These are phyloP conservation scores for Allygus modestus DNA, from an alignment of 2,888 invertebrate genomes.

Conservation along the genomic window DNA sequence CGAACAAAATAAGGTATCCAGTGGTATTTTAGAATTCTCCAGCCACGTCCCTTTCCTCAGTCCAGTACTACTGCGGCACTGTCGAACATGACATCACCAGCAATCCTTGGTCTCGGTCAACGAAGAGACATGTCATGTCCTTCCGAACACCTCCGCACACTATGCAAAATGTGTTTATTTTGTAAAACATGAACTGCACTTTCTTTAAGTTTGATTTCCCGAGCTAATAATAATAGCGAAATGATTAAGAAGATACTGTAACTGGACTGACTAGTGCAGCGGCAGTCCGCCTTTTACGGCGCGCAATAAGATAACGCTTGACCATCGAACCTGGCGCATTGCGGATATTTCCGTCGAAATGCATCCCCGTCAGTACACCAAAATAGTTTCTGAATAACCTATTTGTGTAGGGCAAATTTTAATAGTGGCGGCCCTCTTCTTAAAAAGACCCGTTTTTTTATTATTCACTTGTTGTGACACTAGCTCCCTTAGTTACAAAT, in stretches of 20 bases:
- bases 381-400: no score
- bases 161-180: neutral
- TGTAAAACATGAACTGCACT: neutral
- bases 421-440: no score
- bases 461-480: constrained; percentile 6
- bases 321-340: no score
- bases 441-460: no score
- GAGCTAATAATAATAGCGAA: neutral
- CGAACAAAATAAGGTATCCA: neutral
- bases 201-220: neutral
- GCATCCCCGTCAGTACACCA: no score
- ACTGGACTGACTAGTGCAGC: neutral
- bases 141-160: neutral
- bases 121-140: neutral
- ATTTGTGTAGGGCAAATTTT: no score
- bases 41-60: neutral
- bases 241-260: neutral
- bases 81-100: neutral
- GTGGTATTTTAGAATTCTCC: constrained; percentile 13
- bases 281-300: no score
- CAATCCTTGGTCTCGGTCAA: constrained; percentile 3
- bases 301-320: no score
- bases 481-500: neutral
- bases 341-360: no score
- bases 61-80: constrained; percentile 18